phyloP scores from a whole-genome alignment of 2,888 invertebrate genomes.

The Lordiphosa andalusiaca region DNA sequence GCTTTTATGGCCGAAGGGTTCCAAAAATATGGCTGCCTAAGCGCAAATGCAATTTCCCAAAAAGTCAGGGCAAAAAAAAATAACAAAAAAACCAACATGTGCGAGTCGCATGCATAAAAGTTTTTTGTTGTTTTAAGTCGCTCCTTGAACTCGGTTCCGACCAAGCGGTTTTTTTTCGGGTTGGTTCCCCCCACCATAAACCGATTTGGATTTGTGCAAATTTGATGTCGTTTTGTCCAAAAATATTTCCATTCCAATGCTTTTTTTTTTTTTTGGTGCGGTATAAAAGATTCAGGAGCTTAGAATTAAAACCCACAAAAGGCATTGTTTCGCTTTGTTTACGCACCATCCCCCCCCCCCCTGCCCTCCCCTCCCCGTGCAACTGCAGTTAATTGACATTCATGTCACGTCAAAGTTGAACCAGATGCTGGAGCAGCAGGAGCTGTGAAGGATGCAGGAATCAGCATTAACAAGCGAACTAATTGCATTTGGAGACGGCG shows the following conservation, averaged over 20 bases:
- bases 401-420: conserved; percentile 3
- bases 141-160: background rate
- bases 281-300: background rate
- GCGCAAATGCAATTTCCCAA: conserved; percentile 7
- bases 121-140: conserved; percentile 7
- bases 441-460: background rate
- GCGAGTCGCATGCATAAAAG: conserved; percentile 6
- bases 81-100: background rate
- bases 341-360: no score
- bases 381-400: conserved; percentile 10
- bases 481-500: conserved; percentile 8
- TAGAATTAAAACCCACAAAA: background rate
- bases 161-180: background rate
- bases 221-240: conserved; percentile 26
- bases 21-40: conserved; percentile 10
- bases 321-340: background rate
- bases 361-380: no score
- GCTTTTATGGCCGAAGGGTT: conserved; percentile 47
- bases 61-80: background rate
- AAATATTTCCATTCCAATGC: conserved; percentile 30
- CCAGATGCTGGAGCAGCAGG: background rate
- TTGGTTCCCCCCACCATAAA: conserved; percentile 17
- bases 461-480: conserved; percentile 8
- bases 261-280: background rate
- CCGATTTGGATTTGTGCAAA: conserved; percentile 41